Percentiles rank a stretch among this genome's conserved stretches.
Evolutionary conservation across 2,113 vertebrate genomes (phyloP).

Genomic region (Hepsetus odoe): DNA sequence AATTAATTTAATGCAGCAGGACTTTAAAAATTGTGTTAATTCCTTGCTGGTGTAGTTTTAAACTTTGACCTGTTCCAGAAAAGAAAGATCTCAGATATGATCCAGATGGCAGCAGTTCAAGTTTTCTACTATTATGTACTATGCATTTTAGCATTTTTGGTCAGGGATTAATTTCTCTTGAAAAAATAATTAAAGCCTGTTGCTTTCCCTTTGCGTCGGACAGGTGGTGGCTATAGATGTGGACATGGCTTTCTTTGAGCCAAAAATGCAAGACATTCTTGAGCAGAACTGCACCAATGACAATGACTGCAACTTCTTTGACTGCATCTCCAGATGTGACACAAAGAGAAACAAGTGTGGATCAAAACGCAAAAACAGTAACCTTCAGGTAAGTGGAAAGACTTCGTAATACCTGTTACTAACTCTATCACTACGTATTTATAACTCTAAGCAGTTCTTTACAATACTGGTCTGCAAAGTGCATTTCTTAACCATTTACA

Average conservation of each 20-base stretch:
- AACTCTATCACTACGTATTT: too few species aligned
- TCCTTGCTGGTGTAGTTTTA: not conserved
- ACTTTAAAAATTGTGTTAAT: not conserved
- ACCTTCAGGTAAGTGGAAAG: conserved; percentile 83
- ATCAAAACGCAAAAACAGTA: conserved; percentile 85
- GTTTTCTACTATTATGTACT: too few species aligned
- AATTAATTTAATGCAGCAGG: too few species aligned
- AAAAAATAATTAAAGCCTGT: not conserved
- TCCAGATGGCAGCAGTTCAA: too few species aligned
- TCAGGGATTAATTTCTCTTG: not conserved
- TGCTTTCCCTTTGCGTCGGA: not conserved
- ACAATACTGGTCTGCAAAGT: not conserved
- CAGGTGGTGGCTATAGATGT: conserved; percentile 97
- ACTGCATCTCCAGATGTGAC: conserved; percentile 92
- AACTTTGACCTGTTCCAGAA: not conserved
- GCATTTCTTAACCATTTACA: not conserved
- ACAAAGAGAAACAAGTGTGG: conserved; percentile 78
- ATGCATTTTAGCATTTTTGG: too few species aligned
- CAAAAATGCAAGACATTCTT: conserved; percentile 95
- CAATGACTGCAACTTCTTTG: conserved; percentile 95
- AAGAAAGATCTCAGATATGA: not conserved
- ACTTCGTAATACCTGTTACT: too few species aligned
- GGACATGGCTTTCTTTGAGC: conserved; percentile 99
- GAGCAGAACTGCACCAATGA: conserved; percentile 93
- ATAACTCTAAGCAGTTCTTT: not conserved